These are phyloP conservation scores for Antheraea assamensis DNA, from an alignment of 2,888 invertebrate genomes.

Conservation along the genomic window DNA sequence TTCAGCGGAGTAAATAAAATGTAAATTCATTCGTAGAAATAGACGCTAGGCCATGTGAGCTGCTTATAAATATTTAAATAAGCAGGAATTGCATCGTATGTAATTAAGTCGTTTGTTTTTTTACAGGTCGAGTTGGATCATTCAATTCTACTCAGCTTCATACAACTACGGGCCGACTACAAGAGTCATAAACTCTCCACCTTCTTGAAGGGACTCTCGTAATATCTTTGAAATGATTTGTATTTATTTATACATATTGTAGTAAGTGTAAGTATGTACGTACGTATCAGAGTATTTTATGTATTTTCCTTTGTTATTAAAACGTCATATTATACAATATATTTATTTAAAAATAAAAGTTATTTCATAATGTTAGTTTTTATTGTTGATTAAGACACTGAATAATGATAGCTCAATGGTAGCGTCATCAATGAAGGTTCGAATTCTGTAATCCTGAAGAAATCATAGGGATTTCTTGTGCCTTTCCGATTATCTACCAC, in stretches of 20 bases:
- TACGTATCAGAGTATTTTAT: slow-evolving; percentile 6
- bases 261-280: slow-evolving; percentile 16
- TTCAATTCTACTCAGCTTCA: slow-evolving; percentile 94
- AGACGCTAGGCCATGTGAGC: neutral
- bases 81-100: neutral
- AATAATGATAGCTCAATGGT: neutral
- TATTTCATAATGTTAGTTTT: slow-evolving; percentile 1
- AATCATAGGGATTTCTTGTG: too few species aligned
- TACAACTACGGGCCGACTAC: slow-evolving; percentile 96
- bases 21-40: slow-evolving; percentile 1
- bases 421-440: neutral
- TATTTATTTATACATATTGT: slow-evolving; percentile 24
- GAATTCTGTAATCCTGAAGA: too few species aligned
- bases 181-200: slow-evolving; percentile 92
- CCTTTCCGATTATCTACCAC: too few species aligned
- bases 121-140: slow-evolving; percentile 94
- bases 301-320: slow-evolving; percentile 6
- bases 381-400: neutral
- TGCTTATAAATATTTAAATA: slow-evolving; percentile 10
- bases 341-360: slow-evolving; percentile 13
- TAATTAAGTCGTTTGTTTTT: slow-evolving; percentile 34
- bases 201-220: slow-evolving; percentile 82
- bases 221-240: slow-evolving; percentile 19
- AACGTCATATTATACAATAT: slow-evolving; percentile 8
- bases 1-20: neutral